Evolutionary conservation across 2,888 invertebrate species (phyloP), one percentile per base, ranked within the genome.

Genomic region (Ditula angustiorana): DNA sequence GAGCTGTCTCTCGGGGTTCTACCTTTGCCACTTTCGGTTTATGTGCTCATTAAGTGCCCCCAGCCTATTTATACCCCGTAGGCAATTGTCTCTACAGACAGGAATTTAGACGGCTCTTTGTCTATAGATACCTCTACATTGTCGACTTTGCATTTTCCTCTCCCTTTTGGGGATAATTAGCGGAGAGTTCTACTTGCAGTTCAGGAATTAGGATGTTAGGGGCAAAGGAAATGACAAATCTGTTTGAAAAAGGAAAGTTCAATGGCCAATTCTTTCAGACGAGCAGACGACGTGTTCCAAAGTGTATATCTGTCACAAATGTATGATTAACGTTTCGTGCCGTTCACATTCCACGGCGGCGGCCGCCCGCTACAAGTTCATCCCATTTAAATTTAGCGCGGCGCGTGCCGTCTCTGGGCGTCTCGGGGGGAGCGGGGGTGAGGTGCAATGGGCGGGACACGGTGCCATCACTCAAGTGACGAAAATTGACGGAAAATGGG

Each of bases 401-500:
- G 89, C 91, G 91, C 92, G 92, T 91, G 92, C 92, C 90, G 78
- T 76, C 70, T 76, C 74, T 77, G 82, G 85, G 78, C 71, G 75
- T 74, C 76, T 67, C 67, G 68, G 56, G 71, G 80, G 71, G 71
- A 55, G 76, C 76, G 73, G 64, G 71, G 70, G 72, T 59, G 66
- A 26, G 71, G 77, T 72, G 74, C 70, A 67, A 76, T 81, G 88
- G 92, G 92, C 92, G 92, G 86, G 82, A 77, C 91, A 80, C 77
- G 83, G 85, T 78, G 91, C 92, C 92, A 92, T 92, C 92, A 91
- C 85, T 92, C 92, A 92, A 91, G 92, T 88, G 92, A 92, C 92
- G 91, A 92, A 93, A 93, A 92, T 93, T 92, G 92, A 92, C 92
- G 92, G 92, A 92, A 92, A 90, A 92, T 93, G 93, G 92, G 92